Conservation (phyloP, 2,888 invertebrate genomes). For the Phaonia tiefii region DNA sequence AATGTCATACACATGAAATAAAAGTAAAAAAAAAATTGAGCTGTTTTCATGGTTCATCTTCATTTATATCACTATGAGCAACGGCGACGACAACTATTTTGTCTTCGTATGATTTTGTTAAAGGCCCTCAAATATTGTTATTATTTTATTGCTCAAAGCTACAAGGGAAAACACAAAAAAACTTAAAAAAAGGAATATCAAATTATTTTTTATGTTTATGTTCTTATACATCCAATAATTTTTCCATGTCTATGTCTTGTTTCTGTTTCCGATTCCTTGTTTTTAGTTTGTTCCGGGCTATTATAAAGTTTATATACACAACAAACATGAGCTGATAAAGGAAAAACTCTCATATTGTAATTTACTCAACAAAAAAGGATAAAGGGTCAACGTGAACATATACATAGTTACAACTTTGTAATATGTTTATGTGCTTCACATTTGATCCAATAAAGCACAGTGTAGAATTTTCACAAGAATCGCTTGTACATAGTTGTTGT, state of each 20-base stretch:
- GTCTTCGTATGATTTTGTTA: slow-evolving; percentile 25
- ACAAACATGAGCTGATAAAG: not conserved
- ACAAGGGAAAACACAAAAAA: not conserved
- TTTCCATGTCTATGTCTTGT: not conserved
- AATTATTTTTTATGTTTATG: slow-evolving; percentile 43
- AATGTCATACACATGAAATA: slow-evolving; percentile 17
- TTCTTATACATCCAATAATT: slow-evolving; percentile 9
- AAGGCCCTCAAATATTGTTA: slow-evolving; percentile 43
- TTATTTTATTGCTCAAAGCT: slow-evolving; percentile 36
- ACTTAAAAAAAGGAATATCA: slow-evolving; percentile 21
- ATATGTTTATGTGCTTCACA: not conserved
- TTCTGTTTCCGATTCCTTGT: not conserved
- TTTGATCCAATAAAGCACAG: too few relatives aligned
- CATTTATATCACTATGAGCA: slow-evolving; percentile 13
- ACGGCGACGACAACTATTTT: not conserved
- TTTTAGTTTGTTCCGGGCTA: not conserved
- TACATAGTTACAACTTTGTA: slow-evolving; percentile 4
- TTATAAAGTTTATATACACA: slow-evolving; percentile 22
- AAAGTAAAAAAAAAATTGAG: slow-evolving; percentile 11
- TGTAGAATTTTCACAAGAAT: too few relatives aligned
- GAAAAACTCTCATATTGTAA: slow-evolving; percentile 12
- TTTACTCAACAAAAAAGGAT: slow-evolving; percentile 10
- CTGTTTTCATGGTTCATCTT: slow-evolving; percentile 38
- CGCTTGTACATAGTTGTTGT: too few relatives aligned
- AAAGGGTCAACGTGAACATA: slow-evolving; percentile 24